Conservation (phyloP, 2,113 vertebrate species). For the Sus scrofa region T2T-Sscrofa CM000819.6:31306501-31307000, state of each 20-base stretch:
- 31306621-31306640: no score
- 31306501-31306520: no score
- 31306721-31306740: neutral
- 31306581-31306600: no score
- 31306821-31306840: neutral
- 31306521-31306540: no score
- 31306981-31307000: neutral
- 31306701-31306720: neutral
- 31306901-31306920: neutral
- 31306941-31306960: neutral
- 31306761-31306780: neutral
- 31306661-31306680: neutral
- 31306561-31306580: no score
- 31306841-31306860: neutral
- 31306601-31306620: no score
- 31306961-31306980: neutral
- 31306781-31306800: constrained; percentile 23
- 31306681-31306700: neutral
- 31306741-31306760: neutral
- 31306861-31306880: neutral
- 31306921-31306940: neutral
- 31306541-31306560: no score
- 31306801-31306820: neutral
- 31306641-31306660: neutral
- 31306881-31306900: neutral